Evolutionary conservation across 53 echinoderm and acorn worm species (phyloP), one percentile per base, ranked within the genome.

Genomic region (Holothuria leucospilota): DNA sequence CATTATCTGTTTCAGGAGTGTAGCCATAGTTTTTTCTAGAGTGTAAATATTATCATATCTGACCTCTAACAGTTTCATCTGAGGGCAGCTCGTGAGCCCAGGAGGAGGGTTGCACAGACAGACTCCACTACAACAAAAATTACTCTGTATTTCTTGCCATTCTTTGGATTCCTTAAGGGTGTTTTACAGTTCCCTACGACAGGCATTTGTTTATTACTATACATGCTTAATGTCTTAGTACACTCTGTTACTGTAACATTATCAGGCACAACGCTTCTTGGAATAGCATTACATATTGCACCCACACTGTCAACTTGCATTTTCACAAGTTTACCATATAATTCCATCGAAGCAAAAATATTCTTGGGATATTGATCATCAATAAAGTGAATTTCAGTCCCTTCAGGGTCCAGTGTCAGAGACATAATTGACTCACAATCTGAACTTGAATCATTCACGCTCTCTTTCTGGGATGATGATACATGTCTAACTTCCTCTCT

Each of bases 271-370:
- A 78, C 69, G 20, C 85, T 78, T 14, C 71, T 40, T 63, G 90
- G 93, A 52, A 93, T 73, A 59, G 71, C 91, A 72, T 88, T 90
- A 29, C 88, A 91, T 64, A 81, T 85, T 29, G 88, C 90, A 26
- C 91, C 93, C n/a, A n/a, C n/a, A 81, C 72, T 81, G 78, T 93
- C 88, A 26, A 91, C 69, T 85, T 91, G 93, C 85, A 91, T 85
- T 64, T 63, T 85, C 15, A 86, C 64, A 42, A 25, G 39, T 71
- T 88, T n/a, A 39, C 80, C 81, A 20, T 86, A 29, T 8, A 71
- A 16, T 51, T 84, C 49, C 20, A 87, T 60, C 26, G 83, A 75
- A 16, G 78, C 87, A 62, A 91, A 71, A 42, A 91, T 91, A 23
- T 87, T 84, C 24, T 58, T 91, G 15, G 53, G 58, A 63, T 84